Conservation (phyloP, 2,113 vertebrate genomes). For the Xiphophorus maculatus region DNA sequence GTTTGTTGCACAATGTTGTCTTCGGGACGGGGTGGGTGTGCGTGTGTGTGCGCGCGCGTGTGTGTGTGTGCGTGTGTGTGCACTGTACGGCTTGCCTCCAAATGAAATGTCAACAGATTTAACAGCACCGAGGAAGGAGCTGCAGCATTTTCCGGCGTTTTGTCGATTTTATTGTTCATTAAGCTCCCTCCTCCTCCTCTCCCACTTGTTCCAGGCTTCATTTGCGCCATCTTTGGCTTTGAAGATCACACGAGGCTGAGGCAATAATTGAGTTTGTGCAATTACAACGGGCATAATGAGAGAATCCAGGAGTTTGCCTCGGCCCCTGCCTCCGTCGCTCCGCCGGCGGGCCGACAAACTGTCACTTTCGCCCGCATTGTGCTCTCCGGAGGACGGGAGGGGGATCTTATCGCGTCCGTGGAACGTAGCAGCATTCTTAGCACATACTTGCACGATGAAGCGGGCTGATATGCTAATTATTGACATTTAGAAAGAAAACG, state of each 20-base stretch:
- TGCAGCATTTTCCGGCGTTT: slow-evolving; percentile 62
- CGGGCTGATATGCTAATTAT: slow-evolving; percentile 61
- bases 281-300: slow-evolving; percentile 80
- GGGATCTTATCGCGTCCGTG: slow-evolving; percentile 40
- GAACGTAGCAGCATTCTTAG: slow-evolving; percentile 24
- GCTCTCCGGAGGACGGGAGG: slow-evolving; percentile 29
- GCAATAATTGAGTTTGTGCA: slow-evolving; percentile 84
- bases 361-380: slow-evolving; percentile 18
- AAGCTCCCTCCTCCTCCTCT: slow-evolving; percentile 65
- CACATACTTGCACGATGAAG: slow-evolving; percentile 29
- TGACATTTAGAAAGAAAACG: not conserved
- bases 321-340: slow-evolving; percentile 66
- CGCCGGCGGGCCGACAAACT: slow-evolving; percentile 49
- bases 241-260: slow-evolving; percentile 83
- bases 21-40: slow-evolving; percentile 51
- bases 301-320: slow-evolving; percentile 74
- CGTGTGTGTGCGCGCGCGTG: not conserved
- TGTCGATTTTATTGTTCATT: slow-evolving; percentile 83
- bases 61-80: slow-evolving; percentile 9
- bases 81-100: slow-evolving; percentile 61
- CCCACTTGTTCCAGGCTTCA: slow-evolving; percentile 73
- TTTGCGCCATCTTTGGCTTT: slow-evolving; percentile 80
- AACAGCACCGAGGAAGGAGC: slow-evolving; percentile 61
- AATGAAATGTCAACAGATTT: slow-evolving; percentile 86
- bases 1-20: slow-evolving; percentile 80